Evolutionary conservation across 1,140 invertebrate genomes (phyloP).

Genomic region (Aporrectodea caliginosa): DNA sequence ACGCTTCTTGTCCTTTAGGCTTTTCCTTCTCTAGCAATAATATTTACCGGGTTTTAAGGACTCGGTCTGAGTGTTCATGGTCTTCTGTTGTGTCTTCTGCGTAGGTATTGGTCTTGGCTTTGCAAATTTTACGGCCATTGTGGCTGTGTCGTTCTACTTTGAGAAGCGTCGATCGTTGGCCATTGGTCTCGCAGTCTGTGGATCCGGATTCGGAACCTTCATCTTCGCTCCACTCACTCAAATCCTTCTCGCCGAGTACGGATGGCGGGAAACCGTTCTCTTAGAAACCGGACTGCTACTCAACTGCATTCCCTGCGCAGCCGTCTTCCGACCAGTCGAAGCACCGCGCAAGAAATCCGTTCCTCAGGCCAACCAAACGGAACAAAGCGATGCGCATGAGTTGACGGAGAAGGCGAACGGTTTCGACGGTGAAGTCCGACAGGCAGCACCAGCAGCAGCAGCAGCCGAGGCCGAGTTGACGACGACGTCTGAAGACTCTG

Average conservation of each 20-base stretch:
- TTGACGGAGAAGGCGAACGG: background rate
- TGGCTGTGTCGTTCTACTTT: constrained; percentile 90
- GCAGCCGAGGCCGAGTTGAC: background rate
- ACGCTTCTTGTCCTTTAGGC: no score
- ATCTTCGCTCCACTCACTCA: constrained; percentile 70
- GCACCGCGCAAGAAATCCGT: background rate
- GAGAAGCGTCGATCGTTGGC: constrained; percentile 84
- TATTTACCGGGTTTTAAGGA: no score
- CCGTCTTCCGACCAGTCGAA: constrained; percentile 67
- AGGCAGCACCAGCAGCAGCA: background rate
- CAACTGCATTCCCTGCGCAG: constrained; percentile 72
- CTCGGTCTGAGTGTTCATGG: no score
- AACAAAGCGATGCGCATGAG: background rate
- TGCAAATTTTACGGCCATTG: constrained; percentile 90
- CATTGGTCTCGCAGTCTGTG: constrained; percentile 89
- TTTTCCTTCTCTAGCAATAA: no score
- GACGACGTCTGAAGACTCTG: background rate
- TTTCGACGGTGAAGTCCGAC: background rate
- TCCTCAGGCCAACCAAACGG: background rate
- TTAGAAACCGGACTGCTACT: constrained; percentile 71
- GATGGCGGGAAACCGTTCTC: constrained; percentile 29
- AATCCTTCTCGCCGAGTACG: constrained; percentile 26
- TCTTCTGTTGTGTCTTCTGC: background rate
- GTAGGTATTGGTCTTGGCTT: constrained; percentile 84
- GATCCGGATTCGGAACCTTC: constrained; percentile 78